Evolutionary conservation across 2,888 invertebrate genomes (phyloP), one percentile per base, ranked within the genome.

Genomic region (Phrixothrix hirtus): DNA sequence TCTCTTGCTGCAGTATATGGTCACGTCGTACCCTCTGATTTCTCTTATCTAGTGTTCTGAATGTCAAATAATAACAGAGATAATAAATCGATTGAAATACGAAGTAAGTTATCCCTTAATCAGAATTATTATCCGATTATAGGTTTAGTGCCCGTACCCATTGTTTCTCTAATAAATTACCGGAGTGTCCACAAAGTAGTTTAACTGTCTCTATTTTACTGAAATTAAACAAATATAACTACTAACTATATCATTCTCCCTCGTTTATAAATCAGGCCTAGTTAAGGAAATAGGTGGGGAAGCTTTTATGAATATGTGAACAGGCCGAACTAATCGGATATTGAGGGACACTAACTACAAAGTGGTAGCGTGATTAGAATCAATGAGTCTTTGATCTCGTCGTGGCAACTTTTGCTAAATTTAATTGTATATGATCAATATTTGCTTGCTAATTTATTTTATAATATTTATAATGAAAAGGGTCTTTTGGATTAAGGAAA

Each of bases 281-380:
- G 12, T 17, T 1, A 16, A 17, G 45, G 45, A 45, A 37, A 37
- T 31, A 36, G 36, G 45, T 45, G 45, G 45, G 25, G 29, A 30
- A 29, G 29, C 41, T 27, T 45, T 45, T 45, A 45, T 45, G 45
- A 45, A 45, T 45, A 45, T 36, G 45, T 36, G 30, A 45, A 31
- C 37, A 36, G 35, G 45, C 36, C 6, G 35, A 25, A 26, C 16
- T 45, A 45, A 45, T 45, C 45, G 45, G 45, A 45, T 45, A 45
- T 36, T 45, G n/a, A 45, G 34, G 36, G 36, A 45, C 30, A 37
- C 36, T 37, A 45, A 45, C 29, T 45, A 37, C 16, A 30, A 45
- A 42, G 26, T 41, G 30, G 31, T n/a, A 37, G 29, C 45, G 35
- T 45, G 36, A 45, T 45, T 45, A 45, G 45, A 45, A 45, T 42